phyloP scores from a whole-genome alignment of 2,113 vertebrate species.

The Ellobius talpinus region DNA sequence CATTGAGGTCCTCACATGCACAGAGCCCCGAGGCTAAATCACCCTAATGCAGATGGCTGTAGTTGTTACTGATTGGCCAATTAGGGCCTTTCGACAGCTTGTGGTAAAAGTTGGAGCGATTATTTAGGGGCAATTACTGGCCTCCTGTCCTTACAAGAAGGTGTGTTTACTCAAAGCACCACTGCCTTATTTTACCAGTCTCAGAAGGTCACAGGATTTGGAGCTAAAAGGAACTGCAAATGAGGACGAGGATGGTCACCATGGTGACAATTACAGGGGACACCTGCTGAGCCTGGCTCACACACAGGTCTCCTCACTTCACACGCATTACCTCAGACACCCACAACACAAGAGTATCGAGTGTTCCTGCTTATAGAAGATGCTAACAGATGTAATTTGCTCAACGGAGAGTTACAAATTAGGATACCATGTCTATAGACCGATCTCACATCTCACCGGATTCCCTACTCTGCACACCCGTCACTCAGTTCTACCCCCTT shows the following conservation, averaged over 20 bases:
- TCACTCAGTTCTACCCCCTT: background rate
- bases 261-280: background rate
- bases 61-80: conserved; percentile 55
- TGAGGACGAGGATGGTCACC: conserved; percentile 1
- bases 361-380: background rate
- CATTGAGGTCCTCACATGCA: background rate
- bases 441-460: background rate
- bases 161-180: conserved; percentile 41
- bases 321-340: background rate
- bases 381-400: background rate
- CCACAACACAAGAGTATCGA: background rate
- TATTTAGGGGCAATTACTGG: conserved; percentile 62
- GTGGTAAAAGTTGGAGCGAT: conserved; percentile 61
- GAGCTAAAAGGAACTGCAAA: conserved; percentile 21
- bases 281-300: background rate
- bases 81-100: conserved; percentile 64
- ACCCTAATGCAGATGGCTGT: background rate
- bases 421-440: background rate
- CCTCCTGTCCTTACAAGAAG: conserved; percentile 53
- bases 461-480: background rate
- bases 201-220: background rate
- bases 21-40: conserved; percentile 24
- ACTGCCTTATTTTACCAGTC: conserved; percentile 20
- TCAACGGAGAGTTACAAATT: background rate
- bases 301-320: background rate